Evolutionary conservation across 2,797 vertebrate genomes (phyloP).

Genomic region (Sebastes oblongus): DNA sequence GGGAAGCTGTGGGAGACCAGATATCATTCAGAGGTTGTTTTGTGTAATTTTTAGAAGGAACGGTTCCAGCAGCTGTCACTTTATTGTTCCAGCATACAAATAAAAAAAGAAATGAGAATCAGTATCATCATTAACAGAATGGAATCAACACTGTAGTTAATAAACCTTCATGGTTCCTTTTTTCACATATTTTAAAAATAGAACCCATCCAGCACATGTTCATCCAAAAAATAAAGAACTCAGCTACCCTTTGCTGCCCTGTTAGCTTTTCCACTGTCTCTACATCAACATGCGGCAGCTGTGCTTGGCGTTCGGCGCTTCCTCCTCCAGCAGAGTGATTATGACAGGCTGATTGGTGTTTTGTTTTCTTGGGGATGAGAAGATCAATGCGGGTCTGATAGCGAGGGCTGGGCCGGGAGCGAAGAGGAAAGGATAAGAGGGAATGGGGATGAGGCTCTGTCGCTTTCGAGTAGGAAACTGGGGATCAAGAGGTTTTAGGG

Average conservation of each 20-base stretch:
- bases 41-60: conserved; percentile 51
- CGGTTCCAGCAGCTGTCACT: conserved; percentile 62
- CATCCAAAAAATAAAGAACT: conserved; percentile 1
- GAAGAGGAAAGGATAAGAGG: conserved; percentile 46
- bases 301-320: conserved; percentile 46
- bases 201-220: conserved; percentile 32
- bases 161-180: conserved; percentile 43
- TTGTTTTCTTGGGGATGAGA: conserved; percentile 74
- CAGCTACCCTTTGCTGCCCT: conserved; percentile 19
- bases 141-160: conserved; percentile 52
- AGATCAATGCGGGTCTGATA: conserved; percentile 72
- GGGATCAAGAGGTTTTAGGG: conserved; percentile 60
- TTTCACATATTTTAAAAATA: conserved; percentile 56
- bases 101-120: conserved; percentile 63
- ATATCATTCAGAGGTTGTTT: conserved; percentile 65
- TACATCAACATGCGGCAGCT: conserved; percentile 59
- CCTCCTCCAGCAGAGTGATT: conserved; percentile 72
- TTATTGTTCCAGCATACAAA: conserved; percentile 63
- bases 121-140: conserved; percentile 61
- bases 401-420: conserved; percentile 52
- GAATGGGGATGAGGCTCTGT: conserved; percentile 57
- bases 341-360: conserved; percentile 76
- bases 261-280: conserved; percentile 45
- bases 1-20: conserved; percentile 59
- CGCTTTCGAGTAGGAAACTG: conserved; percentile 54